A percentile compares a stretch with the other conserved stretches of the same genome.
phyloP scores from a whole-genome alignment of 1,140 invertebrate species.

The Phthorimaea operculella region DNA sequence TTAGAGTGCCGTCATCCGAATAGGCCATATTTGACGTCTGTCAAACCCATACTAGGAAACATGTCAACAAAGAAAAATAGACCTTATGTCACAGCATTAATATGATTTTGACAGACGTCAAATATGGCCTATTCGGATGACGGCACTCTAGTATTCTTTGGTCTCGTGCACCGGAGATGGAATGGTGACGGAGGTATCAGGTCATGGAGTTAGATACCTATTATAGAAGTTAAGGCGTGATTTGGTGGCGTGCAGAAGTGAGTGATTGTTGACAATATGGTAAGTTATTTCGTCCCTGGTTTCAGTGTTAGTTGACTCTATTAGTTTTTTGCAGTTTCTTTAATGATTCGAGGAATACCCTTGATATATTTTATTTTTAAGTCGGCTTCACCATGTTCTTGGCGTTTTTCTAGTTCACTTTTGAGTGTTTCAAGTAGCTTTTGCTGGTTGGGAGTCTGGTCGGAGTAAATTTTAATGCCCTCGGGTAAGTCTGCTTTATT shows the following conservation, averaged over 20 bases:
- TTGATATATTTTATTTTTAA: not conserved
- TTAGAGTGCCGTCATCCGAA: no score
- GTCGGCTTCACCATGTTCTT: not conserved
- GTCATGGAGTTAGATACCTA: no score
- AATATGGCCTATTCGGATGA: no score
- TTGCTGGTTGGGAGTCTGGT: not conserved
- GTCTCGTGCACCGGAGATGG: no score
- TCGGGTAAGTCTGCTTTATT: not conserved
- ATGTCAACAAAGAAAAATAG: no score
- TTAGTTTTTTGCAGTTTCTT: not conserved
- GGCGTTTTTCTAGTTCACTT: not conserved
- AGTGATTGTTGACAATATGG: not conserved
- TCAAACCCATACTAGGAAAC: no score
- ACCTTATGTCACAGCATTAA: no score
- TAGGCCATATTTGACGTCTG: no score
- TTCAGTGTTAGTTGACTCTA: not conserved
- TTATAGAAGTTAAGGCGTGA: not conserved
- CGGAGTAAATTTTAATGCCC: not conserved
- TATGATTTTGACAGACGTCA: no score
- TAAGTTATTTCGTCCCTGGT: not conserved
- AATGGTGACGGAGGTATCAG: no score
- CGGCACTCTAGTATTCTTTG: no score
- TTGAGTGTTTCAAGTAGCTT: not conserved
- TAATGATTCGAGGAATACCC: not conserved
- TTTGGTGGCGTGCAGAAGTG: not conserved